Evolutionary conservation across 2,888 invertebrate species (phyloP).

Genomic region (Metopia argyrocephala): DNA sequence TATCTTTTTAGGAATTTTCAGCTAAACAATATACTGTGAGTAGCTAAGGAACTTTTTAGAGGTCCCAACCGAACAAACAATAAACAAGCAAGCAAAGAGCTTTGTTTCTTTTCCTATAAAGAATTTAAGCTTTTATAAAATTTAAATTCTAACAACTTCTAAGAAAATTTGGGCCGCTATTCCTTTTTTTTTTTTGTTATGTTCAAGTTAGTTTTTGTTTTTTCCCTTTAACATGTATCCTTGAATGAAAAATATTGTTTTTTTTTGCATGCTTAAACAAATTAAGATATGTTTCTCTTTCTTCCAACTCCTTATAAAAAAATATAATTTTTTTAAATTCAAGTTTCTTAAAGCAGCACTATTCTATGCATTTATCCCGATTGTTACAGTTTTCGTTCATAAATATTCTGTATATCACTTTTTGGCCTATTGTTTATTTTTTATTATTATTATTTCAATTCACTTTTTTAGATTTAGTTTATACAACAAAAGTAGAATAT

Average conservation of each 20-base stretch:
- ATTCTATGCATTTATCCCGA: too few species aligned
- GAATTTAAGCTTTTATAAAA: constrained; percentile 35
- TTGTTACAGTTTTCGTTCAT: background rate
- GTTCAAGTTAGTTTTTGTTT: background rate
- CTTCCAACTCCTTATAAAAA: constrained; percentile 4
- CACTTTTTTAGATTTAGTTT: background rate
- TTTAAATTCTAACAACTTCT: constrained; percentile 11
- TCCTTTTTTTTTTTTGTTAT: constrained; percentile 8
- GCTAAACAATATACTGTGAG: constrained; percentile 78
- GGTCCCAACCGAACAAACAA: constrained; percentile 6
- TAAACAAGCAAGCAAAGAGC: constrained; percentile 14
- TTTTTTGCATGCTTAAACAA: constrained; percentile 42
- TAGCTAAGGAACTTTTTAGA: constrained; percentile 68
- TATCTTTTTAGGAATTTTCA: constrained; percentile 77
- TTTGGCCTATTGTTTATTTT: background rate
- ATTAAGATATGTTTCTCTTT: constrained; percentile 12
- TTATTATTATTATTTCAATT: background rate
- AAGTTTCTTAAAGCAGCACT: too few species aligned
- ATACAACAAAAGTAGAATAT: background rate
- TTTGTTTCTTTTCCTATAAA: constrained; percentile 27
- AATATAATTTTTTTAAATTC: too few species aligned
- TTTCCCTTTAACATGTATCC: too few species aligned
- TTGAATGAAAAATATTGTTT: constrained; percentile 11
- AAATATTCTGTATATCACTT: background rate
- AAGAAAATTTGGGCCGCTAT: constrained; percentile 18